Percentiles rank a stretch among this genome's conserved stretches.
These are phyloP conservation scores for Poeciliopsis retropinna DNA, from an alignment of 2,113 vertebrate genomes.

Conservation along the genomic window DNA sequence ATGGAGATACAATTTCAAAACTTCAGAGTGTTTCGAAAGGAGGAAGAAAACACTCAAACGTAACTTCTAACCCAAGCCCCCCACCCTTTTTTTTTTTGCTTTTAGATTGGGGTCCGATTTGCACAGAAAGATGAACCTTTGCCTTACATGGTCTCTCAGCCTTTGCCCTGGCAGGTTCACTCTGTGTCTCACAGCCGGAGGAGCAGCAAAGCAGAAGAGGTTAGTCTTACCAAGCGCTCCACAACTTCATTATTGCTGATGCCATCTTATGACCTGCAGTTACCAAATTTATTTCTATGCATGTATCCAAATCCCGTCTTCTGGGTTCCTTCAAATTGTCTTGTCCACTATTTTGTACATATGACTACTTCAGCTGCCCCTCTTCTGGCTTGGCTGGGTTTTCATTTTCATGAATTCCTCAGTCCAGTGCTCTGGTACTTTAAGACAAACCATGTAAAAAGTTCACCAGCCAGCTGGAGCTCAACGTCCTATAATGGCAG, in stretches of 20 bases:
- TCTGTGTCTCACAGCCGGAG: conserved; percentile 83
- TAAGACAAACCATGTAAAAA: conserved; percentile 2
- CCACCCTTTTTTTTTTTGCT: background rate
- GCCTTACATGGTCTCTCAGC: conserved; percentile 86
- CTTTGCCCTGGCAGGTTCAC: conserved; percentile 89
- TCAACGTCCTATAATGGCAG: background rate
- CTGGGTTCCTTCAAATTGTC: no score
- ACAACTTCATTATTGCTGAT: background rate
- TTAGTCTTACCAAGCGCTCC: conserved; percentile 36
- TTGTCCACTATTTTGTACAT: background rate
- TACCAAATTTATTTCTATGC: background rate
- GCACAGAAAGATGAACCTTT: conserved; percentile 75
- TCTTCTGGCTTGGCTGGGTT: background rate
- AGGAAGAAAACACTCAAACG: background rate
- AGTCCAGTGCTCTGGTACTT: conserved; percentile 9
- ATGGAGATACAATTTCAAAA: background rate
- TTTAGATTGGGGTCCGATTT: conserved; percentile 78
- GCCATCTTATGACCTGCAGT: background rate
- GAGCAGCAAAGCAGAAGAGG: conserved; percentile 84
- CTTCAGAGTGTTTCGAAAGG: background rate
- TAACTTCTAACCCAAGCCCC: background rate
- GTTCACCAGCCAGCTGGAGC: conserved; percentile 33
- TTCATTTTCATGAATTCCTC: background rate
- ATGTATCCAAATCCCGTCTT: no score
- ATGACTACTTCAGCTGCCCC: background rate